Evolutionary conservation across 2,113 vertebrate genomes (phyloP).

Genomic region (Takifugu bimaculatus): DNA sequence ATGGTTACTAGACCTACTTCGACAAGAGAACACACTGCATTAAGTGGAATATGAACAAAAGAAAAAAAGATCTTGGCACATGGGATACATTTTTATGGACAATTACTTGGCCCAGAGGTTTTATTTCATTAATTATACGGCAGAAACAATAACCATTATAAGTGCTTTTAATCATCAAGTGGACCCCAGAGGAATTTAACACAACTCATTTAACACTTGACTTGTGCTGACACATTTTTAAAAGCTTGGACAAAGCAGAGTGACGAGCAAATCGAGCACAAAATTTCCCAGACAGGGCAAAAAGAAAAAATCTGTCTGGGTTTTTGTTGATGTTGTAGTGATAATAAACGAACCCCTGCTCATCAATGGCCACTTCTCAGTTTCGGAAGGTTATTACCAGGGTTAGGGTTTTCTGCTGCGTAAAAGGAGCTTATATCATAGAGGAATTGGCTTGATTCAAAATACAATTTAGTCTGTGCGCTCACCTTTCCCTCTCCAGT

Average conservation of each 20-base stretch:
- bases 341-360: too few relatives aligned
- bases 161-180: slow-evolving; percentile 1
- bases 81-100: not conserved
- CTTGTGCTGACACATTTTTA: not conserved
- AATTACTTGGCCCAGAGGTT: not conserved
- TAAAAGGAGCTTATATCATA: too few relatives aligned
- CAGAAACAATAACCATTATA: not conserved
- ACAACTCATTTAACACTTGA: not conserved
- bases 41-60: slow-evolving; percentile 16
- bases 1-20: slow-evolving; percentile 36
- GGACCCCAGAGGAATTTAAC: slow-evolving; percentile 1
- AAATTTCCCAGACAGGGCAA: not conserved
- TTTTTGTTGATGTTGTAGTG: too few relatives aligned
- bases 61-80: slow-evolving; percentile 7
- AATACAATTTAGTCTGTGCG: not conserved
- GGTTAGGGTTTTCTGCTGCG: too few relatives aligned
- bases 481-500: slow-evolving; percentile 96
- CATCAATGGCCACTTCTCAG: too few relatives aligned
- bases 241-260: not conserved
- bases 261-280: not conserved
- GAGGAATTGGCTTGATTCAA: not conserved
- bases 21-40: slow-evolving; percentile 5
- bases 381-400: too few relatives aligned
- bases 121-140: not conserved
- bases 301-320: too few relatives aligned